Evolutionary conservation across 2,113 vertebrate genomes (phyloP).

Genomic region (Enhydra lutris): DNA sequence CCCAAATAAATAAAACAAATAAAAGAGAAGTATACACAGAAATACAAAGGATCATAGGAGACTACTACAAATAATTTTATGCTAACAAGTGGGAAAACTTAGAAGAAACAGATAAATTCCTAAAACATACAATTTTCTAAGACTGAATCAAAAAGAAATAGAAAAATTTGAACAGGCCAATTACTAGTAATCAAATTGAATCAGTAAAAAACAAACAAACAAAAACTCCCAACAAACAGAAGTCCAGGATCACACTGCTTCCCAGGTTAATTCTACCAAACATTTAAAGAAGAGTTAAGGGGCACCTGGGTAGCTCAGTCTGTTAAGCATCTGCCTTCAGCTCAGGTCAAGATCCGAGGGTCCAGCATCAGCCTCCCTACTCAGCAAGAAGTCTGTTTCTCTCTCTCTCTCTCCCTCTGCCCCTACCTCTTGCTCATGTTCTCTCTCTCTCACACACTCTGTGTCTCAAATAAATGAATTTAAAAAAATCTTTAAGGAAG

Average conservation of each 20-base stretch:
- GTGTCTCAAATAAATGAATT: no score
- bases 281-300: neutral
- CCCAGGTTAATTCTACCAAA: neutral
- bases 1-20: neutral
- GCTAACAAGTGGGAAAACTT: neutral
- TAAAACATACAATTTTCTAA: neutral
- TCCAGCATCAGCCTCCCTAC: no score
- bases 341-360: no score
- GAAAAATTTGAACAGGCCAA: neutral
- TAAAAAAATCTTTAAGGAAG: neutral
- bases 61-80: neutral
- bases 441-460: no score
- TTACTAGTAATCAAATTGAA: neutral
- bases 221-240: neutral
- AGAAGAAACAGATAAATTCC: neutral
- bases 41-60: neutral
- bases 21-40: neutral
- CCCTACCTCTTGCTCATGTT: no score
- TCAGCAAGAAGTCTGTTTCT: no score
- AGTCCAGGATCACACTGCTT: neutral
- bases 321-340: no score
- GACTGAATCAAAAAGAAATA: neutral
- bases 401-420: no score
- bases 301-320: no score
- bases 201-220: neutral